phyloP scores from a whole-genome alignment of 2,888 invertebrate genomes.

The Ctena decussata region DNA sequence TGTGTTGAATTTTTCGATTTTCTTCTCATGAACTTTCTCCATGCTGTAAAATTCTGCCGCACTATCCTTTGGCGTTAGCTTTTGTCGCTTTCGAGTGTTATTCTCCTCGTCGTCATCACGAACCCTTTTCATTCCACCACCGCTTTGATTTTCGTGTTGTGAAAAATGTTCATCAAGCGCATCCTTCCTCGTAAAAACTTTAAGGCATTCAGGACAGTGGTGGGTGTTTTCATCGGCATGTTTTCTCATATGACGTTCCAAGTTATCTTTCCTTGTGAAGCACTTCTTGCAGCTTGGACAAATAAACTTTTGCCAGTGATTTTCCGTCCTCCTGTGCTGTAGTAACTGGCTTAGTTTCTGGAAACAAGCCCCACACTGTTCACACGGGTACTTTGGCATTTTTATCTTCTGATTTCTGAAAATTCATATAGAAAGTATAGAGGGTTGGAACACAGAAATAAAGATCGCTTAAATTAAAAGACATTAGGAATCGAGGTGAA shows the following conservation, averaged over 20 bases:
- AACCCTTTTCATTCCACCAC: background rate
- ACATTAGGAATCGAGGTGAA: no score
- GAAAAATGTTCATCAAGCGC: background rate
- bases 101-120: background rate
- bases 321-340: slow-evolving; percentile 24
- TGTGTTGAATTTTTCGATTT: background rate
- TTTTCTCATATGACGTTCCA: slow-evolving; percentile 18
- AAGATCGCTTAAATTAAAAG: background rate
- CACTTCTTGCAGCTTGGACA: slow-evolving; percentile 5
- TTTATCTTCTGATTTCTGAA: background rate
- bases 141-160: background rate
- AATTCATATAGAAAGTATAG: background rate
- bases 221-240: slow-evolving; percentile 18
- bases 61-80: background rate
- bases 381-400: background rate
- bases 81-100: background rate
- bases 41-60: background rate
- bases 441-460: background rate
- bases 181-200: slow-evolving; percentile 10
- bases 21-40: background rate
- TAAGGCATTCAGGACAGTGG: slow-evolving; percentile 22
- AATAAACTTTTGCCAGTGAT: slow-evolving; percentile 24
- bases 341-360: slow-evolving; percentile 21
- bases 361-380: slow-evolving; percentile 21
- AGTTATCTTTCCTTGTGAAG: slow-evolving; percentile 26